Evolutionary conservation across 2,797 vertebrate species (phyloP).

Genomic region (Platalea minor): DNA sequence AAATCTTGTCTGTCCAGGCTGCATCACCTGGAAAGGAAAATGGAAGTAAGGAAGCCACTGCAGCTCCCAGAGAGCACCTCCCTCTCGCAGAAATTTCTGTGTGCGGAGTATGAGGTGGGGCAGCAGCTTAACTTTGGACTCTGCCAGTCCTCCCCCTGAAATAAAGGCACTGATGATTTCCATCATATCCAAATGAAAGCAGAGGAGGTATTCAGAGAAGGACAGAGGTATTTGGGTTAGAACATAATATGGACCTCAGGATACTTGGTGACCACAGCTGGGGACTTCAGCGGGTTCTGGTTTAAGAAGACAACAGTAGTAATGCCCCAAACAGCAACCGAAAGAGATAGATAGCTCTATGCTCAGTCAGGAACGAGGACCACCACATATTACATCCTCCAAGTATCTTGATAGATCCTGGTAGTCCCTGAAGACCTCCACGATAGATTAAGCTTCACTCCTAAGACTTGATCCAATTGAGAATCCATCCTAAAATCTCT

Average conservation of each 20-base stretch:
- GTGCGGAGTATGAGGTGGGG: rapidly evolving
- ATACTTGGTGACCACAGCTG: background rate
- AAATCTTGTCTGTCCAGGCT: background rate
- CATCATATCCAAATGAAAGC: background rate
- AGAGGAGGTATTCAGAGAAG: background rate
- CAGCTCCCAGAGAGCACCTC: background rate
- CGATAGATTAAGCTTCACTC: background rate
- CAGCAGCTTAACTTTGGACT: background rate
- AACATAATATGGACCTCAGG: background rate
- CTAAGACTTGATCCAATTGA: background rate
- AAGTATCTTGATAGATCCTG: background rate
- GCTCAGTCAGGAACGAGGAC: background rate
- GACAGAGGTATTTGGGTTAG: background rate
- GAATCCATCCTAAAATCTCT: background rate
- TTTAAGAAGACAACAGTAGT: background rate
- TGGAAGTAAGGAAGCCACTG: background rate
- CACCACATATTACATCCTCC: background rate
- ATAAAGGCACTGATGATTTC: background rate
- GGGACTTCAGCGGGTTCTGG: background rate
- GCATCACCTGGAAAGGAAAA: background rate
- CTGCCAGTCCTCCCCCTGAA: background rate
- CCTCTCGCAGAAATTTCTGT: background rate
- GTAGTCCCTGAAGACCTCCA: background rate
- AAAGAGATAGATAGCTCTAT: background rate
- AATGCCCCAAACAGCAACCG: background rate